Conservation (phyloP, 2,888 invertebrate species). For the Caenorhabditis angaria region DNA sequence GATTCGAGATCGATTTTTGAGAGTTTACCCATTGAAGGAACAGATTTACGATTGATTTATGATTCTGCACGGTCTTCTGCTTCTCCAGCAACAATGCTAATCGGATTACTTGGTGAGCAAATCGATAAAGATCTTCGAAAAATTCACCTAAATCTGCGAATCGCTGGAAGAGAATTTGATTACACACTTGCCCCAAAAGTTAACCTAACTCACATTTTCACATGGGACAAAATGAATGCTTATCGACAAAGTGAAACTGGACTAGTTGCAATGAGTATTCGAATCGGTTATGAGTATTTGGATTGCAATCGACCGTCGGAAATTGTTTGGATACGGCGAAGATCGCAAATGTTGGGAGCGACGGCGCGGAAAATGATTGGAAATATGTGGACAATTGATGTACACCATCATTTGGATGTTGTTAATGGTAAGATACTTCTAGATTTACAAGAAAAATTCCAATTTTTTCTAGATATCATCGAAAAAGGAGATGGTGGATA, state of each 20-base stretch:
- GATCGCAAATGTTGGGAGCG: constrained; percentile 80
- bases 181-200: constrained; percentile 36
- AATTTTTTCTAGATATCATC: constrained; percentile 80
- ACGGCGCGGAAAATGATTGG: constrained; percentile 43
- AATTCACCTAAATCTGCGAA: constrained; percentile 89
- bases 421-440: constrained; percentile 81
- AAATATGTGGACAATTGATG: constrained; percentile 91
- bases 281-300: constrained; percentile 86
- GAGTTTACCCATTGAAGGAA: constrained; percentile 39
- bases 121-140: constrained; percentile 85
- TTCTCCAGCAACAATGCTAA: constrained; percentile 89
- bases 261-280: constrained; percentile 26
- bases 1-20: constrained; percentile 34
- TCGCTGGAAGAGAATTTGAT: constrained; percentile 51
- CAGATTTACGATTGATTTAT: constrained; percentile 80
- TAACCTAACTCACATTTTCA: constrained; percentile 91
- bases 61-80: constrained; percentile 93
- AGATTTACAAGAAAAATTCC: neutral
- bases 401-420: constrained; percentile 98
- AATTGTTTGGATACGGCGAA: constrained; percentile 92
- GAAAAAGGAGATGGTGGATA: constrained; percentile 97
- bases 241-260: constrained; percentile 98
- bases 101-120: constrained; percentile 84
- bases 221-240: constrained; percentile 97
- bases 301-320: constrained; percentile 84